phyloP scores from a whole-genome alignment of 1,140 invertebrate genomes.

The Pogonognathellus flavescens region DNA sequence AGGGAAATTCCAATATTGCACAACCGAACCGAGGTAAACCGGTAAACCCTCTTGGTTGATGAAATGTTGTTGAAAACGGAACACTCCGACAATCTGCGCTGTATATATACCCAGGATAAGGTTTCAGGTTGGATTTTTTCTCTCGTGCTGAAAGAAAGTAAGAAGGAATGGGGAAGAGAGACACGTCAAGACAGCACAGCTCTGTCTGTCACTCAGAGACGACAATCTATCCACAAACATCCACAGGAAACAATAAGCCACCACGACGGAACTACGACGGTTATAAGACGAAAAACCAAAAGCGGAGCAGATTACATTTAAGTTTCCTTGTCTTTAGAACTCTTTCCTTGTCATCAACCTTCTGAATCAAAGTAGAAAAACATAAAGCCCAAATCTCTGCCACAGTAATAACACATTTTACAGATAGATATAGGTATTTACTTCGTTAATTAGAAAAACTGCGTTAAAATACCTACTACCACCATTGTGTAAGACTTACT shows the following conservation, averaged over 20 bases:
- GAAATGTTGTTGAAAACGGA: no score
- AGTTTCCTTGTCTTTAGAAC: no score
- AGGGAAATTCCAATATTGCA: neutral
- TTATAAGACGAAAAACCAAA: neutral
- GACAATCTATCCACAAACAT: slow-evolving; percentile 5
- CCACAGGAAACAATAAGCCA: neutral
- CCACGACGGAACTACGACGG: neutral
- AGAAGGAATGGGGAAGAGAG: neutral
- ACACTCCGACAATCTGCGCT: no score
- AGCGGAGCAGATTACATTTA: neutral
- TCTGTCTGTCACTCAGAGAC: slow-evolving; percentile 13
- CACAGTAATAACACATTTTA: no score
- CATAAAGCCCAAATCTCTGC: no score
- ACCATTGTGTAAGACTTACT: no score
- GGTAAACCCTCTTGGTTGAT: neutral
- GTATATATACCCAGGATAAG: neutral
- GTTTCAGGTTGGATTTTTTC: neutral
- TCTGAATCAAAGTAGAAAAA: no score
- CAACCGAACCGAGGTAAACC: neutral
- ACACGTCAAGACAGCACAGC: neutral
- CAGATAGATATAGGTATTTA: no score
- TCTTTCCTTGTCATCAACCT: no score
- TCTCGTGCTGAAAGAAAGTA: neutral
- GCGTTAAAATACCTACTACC: no score
- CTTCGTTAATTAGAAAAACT: no score